phyloP scores from a whole-genome alignment of 2,797 vertebrate species.

The Phataginus tricuspis region DNA sequence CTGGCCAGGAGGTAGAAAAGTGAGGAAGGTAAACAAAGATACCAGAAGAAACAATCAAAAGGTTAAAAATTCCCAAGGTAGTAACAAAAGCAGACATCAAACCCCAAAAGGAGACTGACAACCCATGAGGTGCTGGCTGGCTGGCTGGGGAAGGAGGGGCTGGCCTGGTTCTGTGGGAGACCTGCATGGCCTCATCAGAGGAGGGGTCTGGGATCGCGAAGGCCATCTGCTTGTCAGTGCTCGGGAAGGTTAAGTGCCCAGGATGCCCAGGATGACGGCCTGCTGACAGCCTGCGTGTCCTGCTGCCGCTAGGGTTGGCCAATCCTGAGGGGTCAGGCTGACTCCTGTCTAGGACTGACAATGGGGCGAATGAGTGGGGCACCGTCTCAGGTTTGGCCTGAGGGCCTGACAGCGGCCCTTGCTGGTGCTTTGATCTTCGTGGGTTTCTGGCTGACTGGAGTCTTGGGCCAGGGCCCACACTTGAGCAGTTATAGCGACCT shows the following conservation, averaged over 20 bases:
- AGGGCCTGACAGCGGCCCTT: neutral
- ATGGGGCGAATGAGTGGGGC: neutral
- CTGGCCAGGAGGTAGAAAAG: constrained; percentile 74
- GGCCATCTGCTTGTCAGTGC: constrained; percentile 46
- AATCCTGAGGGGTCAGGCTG: neutral
- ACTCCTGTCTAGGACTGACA: neutral
- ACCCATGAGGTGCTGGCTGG: neutral
- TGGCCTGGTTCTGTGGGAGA: neutral
- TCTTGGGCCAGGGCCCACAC: constrained; percentile 25
- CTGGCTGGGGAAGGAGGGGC: neutral
- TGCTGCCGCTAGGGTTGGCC: neutral
- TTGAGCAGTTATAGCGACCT: neutral
- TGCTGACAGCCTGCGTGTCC: neutral
- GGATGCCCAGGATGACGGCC: neutral
- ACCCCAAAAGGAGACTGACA: neutral
- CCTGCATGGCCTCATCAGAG: neutral
- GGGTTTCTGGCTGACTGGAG: neutral
- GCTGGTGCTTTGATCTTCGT: constrained; percentile 50
- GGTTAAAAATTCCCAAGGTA: constrained; percentile 33
- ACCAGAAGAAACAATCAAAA: constrained; percentile 30
- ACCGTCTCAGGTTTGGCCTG: neutral
- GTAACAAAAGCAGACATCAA: constrained; percentile 46
- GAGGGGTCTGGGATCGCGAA: neutral
- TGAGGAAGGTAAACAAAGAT: constrained; percentile 69
- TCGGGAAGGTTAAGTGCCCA: constrained; percentile 20